These are phyloP conservation scores for Lepidotrigona ventralis DNA, from an alignment of 1,140 invertebrate species.

Conservation along the genomic window DNA sequence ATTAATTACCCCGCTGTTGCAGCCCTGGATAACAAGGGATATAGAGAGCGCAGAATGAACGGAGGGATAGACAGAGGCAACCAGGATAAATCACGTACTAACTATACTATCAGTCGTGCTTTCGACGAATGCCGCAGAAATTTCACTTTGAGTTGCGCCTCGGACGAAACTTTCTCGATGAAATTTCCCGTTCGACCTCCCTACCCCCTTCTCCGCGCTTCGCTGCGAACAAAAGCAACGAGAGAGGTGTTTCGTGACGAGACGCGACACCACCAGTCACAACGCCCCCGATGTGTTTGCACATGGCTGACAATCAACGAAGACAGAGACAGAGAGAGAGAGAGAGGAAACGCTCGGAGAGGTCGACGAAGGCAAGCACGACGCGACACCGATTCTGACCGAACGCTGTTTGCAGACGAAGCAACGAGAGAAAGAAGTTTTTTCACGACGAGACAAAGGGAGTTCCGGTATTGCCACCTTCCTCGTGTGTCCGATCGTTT, in stretches of 20 bases:
- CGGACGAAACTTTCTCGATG: slow-evolving; percentile 21
- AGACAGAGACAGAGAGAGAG: no score
- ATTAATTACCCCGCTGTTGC: slow-evolving; percentile 42
- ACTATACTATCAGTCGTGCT: slow-evolving; percentile 35
- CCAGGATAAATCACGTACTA: slow-evolving; percentile 36
- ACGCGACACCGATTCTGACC: not conserved
- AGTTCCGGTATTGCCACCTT: not conserved
- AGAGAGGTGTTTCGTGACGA: not conserved
- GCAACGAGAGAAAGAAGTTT: not conserved
- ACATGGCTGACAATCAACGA: not conserved
- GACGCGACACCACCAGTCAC: not conserved
- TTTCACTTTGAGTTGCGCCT: not conserved
- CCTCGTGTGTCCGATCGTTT: not conserved
- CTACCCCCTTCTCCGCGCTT: not conserved
- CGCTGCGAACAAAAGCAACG: not conserved
- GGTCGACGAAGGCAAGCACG: slow-evolving; percentile 5
- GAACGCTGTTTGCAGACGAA: slow-evolving; percentile 6
- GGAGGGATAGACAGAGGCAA: not conserved
- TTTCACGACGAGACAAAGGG: not conserved
- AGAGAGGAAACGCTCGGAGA: not conserved
- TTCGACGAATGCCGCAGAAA: slow-evolving; percentile 26
- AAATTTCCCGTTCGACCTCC: slow-evolving; percentile 24
- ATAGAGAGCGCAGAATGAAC: slow-evolving; percentile 6
- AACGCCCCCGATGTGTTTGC: slow-evolving; percentile 19
- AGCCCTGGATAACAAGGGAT: slow-evolving; percentile 40